phyloP scores from a whole-genome alignment of 2,888 invertebrate species.

The Folsomia manolachei region DNA sequence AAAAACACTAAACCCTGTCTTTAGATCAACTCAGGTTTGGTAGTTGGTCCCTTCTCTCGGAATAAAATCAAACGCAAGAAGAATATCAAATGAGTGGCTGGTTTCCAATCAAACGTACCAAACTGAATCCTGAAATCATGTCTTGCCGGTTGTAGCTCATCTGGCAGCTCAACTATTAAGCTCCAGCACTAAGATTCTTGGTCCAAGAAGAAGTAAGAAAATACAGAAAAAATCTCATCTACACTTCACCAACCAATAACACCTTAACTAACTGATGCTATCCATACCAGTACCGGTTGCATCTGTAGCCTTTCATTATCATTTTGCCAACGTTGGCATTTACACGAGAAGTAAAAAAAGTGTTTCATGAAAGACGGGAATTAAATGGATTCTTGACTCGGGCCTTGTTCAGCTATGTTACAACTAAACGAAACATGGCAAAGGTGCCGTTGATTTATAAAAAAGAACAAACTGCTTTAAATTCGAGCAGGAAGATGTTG shows the following conservation, averaged over 20 bases:
- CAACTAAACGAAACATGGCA: no score
- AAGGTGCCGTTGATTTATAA: background rate
- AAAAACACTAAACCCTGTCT: background rate
- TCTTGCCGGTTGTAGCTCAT: background rate
- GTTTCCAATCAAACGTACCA: constrained; percentile 15
- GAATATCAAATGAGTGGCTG: constrained; percentile 18
- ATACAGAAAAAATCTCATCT: constrained; percentile 1
- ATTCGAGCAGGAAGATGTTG: constrained; percentile 8
- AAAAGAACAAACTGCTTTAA: background rate
- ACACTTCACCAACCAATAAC: background rate
- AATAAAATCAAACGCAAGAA: constrained; percentile 1
- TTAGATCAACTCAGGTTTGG: background rate
- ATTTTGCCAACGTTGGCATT: constrained; percentile 40
- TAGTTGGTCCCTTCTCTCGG: background rate
- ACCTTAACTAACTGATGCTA: background rate
- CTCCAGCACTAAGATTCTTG: no score
- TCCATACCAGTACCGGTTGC: background rate
- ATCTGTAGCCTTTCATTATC: constrained; percentile 10
- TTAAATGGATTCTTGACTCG: constrained; percentile 14
- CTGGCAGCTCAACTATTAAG: background rate
- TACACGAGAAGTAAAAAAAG: constrained; percentile 29
- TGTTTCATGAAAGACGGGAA: constrained; percentile 27
- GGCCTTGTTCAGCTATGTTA: background rate
- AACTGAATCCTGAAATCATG: constrained; percentile 15
- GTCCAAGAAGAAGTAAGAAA: background rate